Percentiles rank a stretch among this genome's conserved stretches.
Evolutionary conservation across 2,113 vertebrate genomes (phyloP).

Genomic region (Oryzias melastigma): DNA sequence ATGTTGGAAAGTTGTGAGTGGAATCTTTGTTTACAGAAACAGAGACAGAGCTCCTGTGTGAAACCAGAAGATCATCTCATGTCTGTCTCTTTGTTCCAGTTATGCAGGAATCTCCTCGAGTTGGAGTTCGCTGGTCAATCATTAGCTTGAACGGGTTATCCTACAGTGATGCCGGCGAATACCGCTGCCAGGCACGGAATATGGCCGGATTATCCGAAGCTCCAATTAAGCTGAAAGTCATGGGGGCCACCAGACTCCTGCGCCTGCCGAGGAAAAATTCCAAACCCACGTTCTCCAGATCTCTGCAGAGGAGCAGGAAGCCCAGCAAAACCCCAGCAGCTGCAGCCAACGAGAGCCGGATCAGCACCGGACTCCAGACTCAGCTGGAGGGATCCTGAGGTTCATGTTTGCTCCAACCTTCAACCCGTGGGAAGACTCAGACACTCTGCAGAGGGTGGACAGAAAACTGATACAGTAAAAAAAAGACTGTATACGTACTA

Average conservation of each 20-base stretch:
- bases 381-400: no score
- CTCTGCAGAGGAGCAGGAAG: slow-evolving; percentile 33
- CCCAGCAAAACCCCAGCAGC: slow-evolving; percentile 3
- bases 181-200: slow-evolving; percentile 90
- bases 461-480: no score
- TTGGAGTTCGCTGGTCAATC: slow-evolving; percentile 90
- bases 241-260: slow-evolving; percentile 75
- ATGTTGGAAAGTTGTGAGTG: slow-evolving; percentile 70
- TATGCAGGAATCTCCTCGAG: slow-evolving; percentile 87
- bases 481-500: no score
- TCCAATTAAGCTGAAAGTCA: slow-evolving; percentile 84
- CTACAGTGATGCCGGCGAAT: slow-evolving; percentile 89
- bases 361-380: no score
- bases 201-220: slow-evolving; percentile 88
- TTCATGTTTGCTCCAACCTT: no score
- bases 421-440: no score
- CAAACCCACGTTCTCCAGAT: slow-evolving; percentile 35
- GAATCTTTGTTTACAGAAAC: not conserved
- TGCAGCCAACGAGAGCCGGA: no score
- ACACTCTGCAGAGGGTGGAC: no score
- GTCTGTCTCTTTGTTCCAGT: slow-evolving; percentile 68
- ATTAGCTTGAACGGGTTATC: slow-evolving; percentile 88
- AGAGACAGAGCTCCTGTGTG: not conserved
- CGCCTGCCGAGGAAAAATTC: slow-evolving; percentile 49
- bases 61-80: not conserved